Percentiles rank a stretch among this genome's conserved stretches.
phyloP scores from a whole-genome alignment of 2,113 vertebrate species.

The mouse (Mus musculus) region GRCm39 chr3:138304501-138305000 shows the following conservation, averaged over 20 bases:
- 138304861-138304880: conserved; percentile 82
- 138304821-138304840: neutral
- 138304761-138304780: neutral
- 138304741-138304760: too few species aligned
- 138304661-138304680: too few species aligned
- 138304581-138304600: neutral
- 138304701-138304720: neutral
- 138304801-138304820: neutral
- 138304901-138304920: conserved; percentile 81
- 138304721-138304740: too few species aligned
- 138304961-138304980: neutral
- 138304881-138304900: conserved; percentile 75
- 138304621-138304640: fast-evolving
- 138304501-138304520: neutral
- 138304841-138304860: neutral
- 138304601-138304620: neutral
- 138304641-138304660: neutral
- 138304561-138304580: neutral
- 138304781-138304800: neutral
- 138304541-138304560: neutral
- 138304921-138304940: conserved; percentile 73
- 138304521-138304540: neutral
- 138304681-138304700: too few species aligned
- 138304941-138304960: conserved; percentile 56
- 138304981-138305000: neutral